phyloP scores from a whole-genome alignment of 1,140 invertebrate genomes.

The Rhysida immarginata region DNA sequence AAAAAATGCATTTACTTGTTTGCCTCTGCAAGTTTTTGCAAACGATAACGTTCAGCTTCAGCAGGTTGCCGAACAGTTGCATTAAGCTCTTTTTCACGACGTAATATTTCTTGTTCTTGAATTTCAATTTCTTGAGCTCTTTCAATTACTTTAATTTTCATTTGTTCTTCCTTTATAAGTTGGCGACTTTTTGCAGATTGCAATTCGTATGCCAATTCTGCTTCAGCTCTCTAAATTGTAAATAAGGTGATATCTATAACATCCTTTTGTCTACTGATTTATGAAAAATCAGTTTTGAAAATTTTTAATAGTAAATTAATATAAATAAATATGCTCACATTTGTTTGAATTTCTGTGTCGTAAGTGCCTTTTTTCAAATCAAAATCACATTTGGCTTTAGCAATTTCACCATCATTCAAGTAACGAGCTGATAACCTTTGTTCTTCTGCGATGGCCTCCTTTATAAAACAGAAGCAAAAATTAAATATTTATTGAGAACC shows the following conservation, averaged over 20 bases:
- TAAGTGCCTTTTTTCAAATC: constrained; percentile 94
- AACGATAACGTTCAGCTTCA: constrained; percentile 74
- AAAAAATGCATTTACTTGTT: no score
- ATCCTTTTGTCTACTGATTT: not conserved
- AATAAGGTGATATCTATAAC: no score
- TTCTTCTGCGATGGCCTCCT: constrained; percentile 90
- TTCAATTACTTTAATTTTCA: constrained; percentile 90
- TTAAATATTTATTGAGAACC: no score
- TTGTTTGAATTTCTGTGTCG: constrained; percentile 91
- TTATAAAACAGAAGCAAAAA: no score
- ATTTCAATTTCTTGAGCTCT: constrained; percentile 84
- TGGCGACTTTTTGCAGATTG: constrained; percentile 93
- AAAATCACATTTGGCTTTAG: constrained; percentile 89
- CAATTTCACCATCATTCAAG: constrained; percentile 89
- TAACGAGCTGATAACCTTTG: constrained; percentile 67
- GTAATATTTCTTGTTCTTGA: constrained; percentile 56
- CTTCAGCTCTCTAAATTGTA: constrained; percentile 58
- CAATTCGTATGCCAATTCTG: constrained; percentile 83
- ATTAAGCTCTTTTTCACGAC: constrained; percentile 73
- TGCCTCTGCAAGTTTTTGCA: constrained; percentile 32
- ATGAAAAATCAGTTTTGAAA: not conserved
- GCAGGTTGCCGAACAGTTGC: constrained; percentile 78
- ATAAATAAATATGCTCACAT: no score
- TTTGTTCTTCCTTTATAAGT: constrained; percentile 88
- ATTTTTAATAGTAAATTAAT: no score